These are phyloP conservation scores for Danio choprae DNA, from an alignment of 2,797 vertebrate species.

Conservation along the genomic window DNA sequence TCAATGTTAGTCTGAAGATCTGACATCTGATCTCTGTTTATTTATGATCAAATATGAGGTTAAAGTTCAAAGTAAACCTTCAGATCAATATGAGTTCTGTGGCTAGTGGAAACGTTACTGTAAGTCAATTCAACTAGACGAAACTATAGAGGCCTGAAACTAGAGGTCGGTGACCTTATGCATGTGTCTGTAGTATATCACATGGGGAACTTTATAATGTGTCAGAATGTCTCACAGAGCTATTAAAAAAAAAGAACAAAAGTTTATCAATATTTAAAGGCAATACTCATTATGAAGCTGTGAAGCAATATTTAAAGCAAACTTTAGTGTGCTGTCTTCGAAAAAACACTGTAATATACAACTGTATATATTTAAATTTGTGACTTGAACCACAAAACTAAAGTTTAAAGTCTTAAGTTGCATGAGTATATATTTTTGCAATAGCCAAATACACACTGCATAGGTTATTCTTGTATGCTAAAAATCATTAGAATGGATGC, in stretches of 20 bases:
- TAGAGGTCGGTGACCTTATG: not conserved
- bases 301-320: not conserved
- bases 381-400: too few relatives aligned
- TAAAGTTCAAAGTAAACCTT: conserved; percentile 52
- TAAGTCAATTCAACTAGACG: not conserved
- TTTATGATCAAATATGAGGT: conserved; percentile 45
- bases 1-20: conserved; percentile 49
- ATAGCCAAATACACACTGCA: too few relatives aligned
- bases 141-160: not conserved
- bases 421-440: too few relatives aligned
- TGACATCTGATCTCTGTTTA: conserved; percentile 49
- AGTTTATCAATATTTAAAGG: not conserved
- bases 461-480: too few relatives aligned
- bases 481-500: too few relatives aligned
- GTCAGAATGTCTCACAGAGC: not conserved
- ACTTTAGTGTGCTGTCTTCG: not conserved
- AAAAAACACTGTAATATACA: not conserved
- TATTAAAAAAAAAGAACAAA: not conserved
- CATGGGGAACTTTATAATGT: not conserved
- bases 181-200: not conserved
- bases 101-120: conserved; percentile 9
- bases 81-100: conserved; percentile 2
- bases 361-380: not conserved
- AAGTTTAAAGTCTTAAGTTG: too few relatives aligned
- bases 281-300: not conserved